Conservation (phyloP, 1,140 invertebrate species). For the Aphaenogaster floridana region DNA sequence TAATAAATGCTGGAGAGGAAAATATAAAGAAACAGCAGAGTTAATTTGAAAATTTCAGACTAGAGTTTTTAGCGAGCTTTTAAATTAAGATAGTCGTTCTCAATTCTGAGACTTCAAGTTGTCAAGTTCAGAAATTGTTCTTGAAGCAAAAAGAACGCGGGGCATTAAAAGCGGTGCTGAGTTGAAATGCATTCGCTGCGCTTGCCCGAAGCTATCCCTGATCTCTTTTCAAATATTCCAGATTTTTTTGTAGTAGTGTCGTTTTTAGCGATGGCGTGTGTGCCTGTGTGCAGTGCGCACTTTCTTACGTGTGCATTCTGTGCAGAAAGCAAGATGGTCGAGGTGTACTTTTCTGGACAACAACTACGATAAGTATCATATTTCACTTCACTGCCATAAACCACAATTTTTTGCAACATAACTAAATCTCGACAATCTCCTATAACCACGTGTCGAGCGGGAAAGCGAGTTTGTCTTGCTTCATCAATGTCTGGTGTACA, state of each 20-base stretch:
- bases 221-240: slow-evolving; percentile 60
- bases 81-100: slow-evolving; percentile 57
- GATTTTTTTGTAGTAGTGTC: slow-evolving; percentile 48
- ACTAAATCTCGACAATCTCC: slow-evolving; percentile 50
- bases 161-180: slow-evolving; percentile 62
- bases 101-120: slow-evolving; percentile 55
- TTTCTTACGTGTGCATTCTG: slow-evolving; percentile 58
- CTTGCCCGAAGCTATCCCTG: slow-evolving; percentile 59
- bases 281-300: slow-evolving; percentile 37
- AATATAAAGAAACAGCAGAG: slow-evolving; percentile 40
- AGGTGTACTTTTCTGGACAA: slow-evolving; percentile 55
- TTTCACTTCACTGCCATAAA: slow-evolving; percentile 57
- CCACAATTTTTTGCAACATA: slow-evolving; percentile 48
- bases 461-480: slow-evolving; percentile 55
- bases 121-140: slow-evolving; percentile 65
- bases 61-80: slow-evolving; percentile 48
- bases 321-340: slow-evolving; percentile 57
- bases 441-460: slow-evolving; percentile 51
- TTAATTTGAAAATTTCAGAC: slow-evolving; percentile 56
- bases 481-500: slow-evolving; percentile 42
- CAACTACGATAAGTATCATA: slow-evolving; percentile 62
- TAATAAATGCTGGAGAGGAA: neutral
- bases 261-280: slow-evolving; percentile 52
- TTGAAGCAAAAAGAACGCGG: slow-evolving; percentile 47
- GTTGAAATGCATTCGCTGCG: slow-evolving; percentile 62